Evolutionary conservation across 1,140 invertebrate genomes (phyloP), one percentile per base, ranked within the genome.

Genomic region (Drosophila pruinosa): DNA sequence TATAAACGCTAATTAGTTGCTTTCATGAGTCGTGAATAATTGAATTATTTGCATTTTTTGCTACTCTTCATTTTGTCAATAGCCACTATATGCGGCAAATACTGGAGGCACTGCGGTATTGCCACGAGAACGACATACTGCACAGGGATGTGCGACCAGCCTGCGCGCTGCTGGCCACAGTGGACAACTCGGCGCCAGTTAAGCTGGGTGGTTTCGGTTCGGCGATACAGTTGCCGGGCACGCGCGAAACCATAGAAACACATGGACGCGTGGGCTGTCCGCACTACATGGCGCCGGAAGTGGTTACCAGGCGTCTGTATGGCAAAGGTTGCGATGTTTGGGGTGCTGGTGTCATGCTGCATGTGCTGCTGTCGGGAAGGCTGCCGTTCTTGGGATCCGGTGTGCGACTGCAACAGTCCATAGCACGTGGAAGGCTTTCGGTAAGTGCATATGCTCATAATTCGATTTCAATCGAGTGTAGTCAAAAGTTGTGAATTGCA

Each of bases 11-110:
- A 70, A 48, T 53, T 28, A 47, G 10, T 45, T 38, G 47, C 21
- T 8, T 28, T 21, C 4, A 38, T 52, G 19, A 31, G 12, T 22
- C 7, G 1, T 39, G 21, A 22, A 52, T 63, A 31, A 56, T 63
- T 50, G 8, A 47, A 45, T 53, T 61, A 47, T 72, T 70, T 78
- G 86, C 83, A 17, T 31, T 28, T 21, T 52, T 28, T 38, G 17
- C 14, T 28, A 12, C 22, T 34, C n/a, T 34, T 10, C 6, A 12
- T 93, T 93, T 31, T 65, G 31, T 10, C 17, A 17, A 2, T 93
- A 99, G 98, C 92, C 98, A 99, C 93, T 99, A 99, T 93, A 98
- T 99, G 96, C 94, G 97, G 61, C 98, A 99, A 93, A 97, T 99
- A 68, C 92, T 99, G 69, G 98, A 99, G 92, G 97, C 98, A 0